Evolutionary conservation across 2,797 vertebrate genomes (phyloP), one percentile per base, ranked within the genome.

Genomic region (Sebastes steindachneri): DNA sequence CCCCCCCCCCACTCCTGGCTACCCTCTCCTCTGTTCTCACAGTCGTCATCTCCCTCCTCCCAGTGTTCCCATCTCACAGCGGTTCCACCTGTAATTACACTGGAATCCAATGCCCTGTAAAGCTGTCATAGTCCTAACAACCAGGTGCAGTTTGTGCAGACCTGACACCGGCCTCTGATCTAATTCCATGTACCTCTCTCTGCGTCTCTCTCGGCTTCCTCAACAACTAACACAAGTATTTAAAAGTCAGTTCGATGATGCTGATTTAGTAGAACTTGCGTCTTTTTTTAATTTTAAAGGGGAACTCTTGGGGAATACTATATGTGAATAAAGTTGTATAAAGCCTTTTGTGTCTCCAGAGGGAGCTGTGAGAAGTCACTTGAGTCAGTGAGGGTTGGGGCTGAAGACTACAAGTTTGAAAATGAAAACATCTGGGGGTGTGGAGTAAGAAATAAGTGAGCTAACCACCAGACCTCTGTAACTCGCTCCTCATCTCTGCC

Each of bases 71-170:
- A 85, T 83, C 71, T 84, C 80, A 53, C 63, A 72, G 73, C 4
- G 25, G 65, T 86, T 83, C 85, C 87, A 93, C 92, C 93, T 96
- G 93, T 95, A 95, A 96, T 95, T 95, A 96, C 48, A 68, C 81
- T 91, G 95, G 94, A 96, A 95, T 96, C 92, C 71, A 55, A 28
- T 70, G 73, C 75, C 72, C 87, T 78, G 85, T 95, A 94, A 95
- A 95, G 88, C 92, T 93, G 94, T 92, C 89, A 88, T 62, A 88
- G 79, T 85, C 85, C 84, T 90, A 92, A 94, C 85, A 92, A 92
- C 94, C 93, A 93, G 95, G 93, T 95, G 91, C 87, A 89, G 68
- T 82, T 75, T 55, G 67, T 73, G 62, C 75, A 86, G 85, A 80
- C 73, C 77, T 85, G 76, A 89, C 76, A 82, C 25, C 58, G 67